Conservation (phyloP, 2,113 vertebrate species). For the Dinomys branickii region DNA sequence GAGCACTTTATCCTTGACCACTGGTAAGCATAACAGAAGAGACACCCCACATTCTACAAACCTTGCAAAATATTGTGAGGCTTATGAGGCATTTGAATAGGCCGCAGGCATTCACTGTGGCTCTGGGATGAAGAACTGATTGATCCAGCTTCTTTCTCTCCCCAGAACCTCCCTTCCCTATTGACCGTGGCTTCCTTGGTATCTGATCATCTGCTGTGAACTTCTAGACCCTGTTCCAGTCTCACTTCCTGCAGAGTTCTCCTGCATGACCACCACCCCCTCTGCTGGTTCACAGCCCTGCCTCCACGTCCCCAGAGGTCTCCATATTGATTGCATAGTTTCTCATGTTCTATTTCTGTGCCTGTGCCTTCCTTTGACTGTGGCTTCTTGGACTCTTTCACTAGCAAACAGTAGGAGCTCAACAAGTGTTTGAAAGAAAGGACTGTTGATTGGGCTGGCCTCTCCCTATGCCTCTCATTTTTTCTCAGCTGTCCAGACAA, state of each 20-base stretch:
- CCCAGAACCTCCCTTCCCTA: background rate
- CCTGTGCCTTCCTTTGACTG: background rate
- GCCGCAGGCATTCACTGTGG: background rate
- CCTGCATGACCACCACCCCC: background rate
- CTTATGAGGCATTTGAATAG: conserved; percentile 4
- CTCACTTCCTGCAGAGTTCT: background rate
- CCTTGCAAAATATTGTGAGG: background rate
- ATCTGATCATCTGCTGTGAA: background rate
- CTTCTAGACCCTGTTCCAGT: background rate
- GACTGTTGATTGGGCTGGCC: background rate
- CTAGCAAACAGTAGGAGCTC: background rate
- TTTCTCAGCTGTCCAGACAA: background rate
- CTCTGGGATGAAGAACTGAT: background rate
- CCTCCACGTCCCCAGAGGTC: background rate
- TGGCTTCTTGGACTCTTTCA: background rate
- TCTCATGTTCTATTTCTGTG: background rate
- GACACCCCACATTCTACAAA: background rate
- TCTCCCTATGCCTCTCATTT: background rate
- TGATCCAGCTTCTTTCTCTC: background rate
- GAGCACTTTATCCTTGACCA: conserved; percentile 19
- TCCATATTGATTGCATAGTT: background rate
- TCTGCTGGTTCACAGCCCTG: background rate
- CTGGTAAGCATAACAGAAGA: conserved; percentile 34
- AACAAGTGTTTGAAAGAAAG: background rate
- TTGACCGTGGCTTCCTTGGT: background rate